Evolutionary conservation across 2,888 invertebrate species (phyloP).

Genomic region (Lycophotia porphyrea): DNA sequence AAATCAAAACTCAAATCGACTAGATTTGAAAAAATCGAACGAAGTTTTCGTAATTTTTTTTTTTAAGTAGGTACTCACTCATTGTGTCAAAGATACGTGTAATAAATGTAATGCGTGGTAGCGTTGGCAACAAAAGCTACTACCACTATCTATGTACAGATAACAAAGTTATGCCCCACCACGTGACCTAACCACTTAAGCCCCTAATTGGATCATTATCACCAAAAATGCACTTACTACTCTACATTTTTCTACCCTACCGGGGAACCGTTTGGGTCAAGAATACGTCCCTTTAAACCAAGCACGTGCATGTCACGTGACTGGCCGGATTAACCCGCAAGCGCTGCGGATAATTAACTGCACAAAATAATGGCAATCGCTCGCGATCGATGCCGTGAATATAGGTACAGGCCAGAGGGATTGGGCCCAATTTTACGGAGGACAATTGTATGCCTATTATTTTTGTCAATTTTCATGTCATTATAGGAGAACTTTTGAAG

Average conservation of each 20-base stretch:
- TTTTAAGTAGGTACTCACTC: neutral
- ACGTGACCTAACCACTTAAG: conserved; percentile 54
- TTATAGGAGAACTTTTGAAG: conserved; percentile 38
- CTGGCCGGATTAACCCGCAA: conserved; percentile 86
- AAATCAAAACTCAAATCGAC: neutral
- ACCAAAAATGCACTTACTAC: conserved; percentile 55
- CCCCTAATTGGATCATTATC: conserved; percentile 64
- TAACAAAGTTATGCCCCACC: conserved; percentile 47
- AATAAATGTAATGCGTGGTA: too few species aligned
- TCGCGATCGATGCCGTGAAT: conserved; percentile 79
- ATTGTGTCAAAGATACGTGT: neutral
- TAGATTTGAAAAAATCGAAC: neutral
- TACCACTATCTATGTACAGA: conserved; percentile 29
- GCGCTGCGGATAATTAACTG: conserved; percentile 88
- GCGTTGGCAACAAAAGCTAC: conserved; percentile 3
- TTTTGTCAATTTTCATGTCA: conserved; percentile 58
- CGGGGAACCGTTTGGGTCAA: conserved; percentile 69
- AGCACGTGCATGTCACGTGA: conserved; percentile 89
- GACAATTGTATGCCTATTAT: conserved; percentile 60
- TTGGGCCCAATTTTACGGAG: conserved; percentile 71
- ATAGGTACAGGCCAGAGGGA: conserved; percentile 63
- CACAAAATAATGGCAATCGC: conserved; percentile 85
- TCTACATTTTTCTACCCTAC: conserved; percentile 50
- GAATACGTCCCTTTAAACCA: conserved; percentile 75
- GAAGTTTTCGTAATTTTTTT: neutral